Conservation (phyloP, 1,140 invertebrate species). For the Drosophila lini region DNA sequence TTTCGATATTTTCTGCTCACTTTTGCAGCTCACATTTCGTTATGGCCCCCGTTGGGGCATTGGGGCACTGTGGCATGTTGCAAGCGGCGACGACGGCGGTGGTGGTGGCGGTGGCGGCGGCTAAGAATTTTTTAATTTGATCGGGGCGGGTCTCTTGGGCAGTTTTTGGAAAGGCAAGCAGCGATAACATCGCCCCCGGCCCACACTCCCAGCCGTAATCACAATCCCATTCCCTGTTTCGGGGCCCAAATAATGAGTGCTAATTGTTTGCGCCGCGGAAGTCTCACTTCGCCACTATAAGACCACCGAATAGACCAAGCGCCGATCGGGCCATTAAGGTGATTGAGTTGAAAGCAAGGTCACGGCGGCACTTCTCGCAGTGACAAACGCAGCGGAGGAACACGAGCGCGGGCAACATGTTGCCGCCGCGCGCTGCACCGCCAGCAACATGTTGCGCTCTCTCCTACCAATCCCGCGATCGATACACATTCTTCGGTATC, state of each 20-base stretch:
- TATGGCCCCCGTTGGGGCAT: constrained; percentile 53
- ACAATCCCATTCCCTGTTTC: constrained; percentile 7
- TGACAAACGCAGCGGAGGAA: constrained; percentile 53
- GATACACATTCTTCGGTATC: constrained; percentile 58
- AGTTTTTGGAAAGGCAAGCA: constrained; percentile 62
- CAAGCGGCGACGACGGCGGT: constrained; percentile 30
- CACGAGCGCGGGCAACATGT: constrained; percentile 23
- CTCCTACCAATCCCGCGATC: constrained; percentile 29
- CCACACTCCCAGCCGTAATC: constrained; percentile 8
- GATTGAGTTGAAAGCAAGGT: constrained; percentile 75
- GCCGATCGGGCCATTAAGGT: constrained; percentile 58
- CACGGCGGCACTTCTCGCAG: constrained; percentile 54
- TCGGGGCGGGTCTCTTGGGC: constrained; percentile 51
- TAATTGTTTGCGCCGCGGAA: constrained; percentile 71
- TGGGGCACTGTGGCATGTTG: constrained; percentile 60
- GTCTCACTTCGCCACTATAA: constrained; percentile 32
- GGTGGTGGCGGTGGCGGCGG: constrained; percentile 11
- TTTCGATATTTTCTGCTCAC: constrained; percentile 64
- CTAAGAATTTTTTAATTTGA: constrained; percentile 81
- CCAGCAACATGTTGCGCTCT: constrained; percentile 53
- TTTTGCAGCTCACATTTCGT: constrained; percentile 53
- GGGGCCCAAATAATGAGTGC: constrained; percentile 68
- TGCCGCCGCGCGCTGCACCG: constrained; percentile 31
- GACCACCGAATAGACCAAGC: constrained; percentile 17
- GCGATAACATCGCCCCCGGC: constrained; percentile 62